phyloP scores from a whole-genome alignment of 2,888 invertebrate species.

The Dilophus febrilis region DNA sequence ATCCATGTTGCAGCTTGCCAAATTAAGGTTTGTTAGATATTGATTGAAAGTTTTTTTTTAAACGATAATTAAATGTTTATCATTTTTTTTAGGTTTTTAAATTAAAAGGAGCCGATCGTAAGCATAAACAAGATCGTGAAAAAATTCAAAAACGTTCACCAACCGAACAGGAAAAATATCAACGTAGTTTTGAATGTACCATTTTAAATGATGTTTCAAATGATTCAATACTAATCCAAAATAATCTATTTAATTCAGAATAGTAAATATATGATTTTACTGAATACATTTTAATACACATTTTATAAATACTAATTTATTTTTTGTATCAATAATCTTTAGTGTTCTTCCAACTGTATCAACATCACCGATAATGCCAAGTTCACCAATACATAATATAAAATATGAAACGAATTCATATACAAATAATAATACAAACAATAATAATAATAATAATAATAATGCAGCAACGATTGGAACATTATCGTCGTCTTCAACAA shows the following conservation, averaged over 20 bases:
- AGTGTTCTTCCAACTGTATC: conserved; percentile 22
- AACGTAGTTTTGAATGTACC: conserved; percentile 90
- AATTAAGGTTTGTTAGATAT: conserved; percentile 60
- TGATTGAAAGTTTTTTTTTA: background rate
- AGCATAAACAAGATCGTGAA: conserved; percentile 92
- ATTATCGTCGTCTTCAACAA: background rate
- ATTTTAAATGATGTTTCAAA: conserved; percentile 70
- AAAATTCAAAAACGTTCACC: conserved; percentile 75
- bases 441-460: conserved; percentile 9
- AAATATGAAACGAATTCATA: conserved; percentile 32
- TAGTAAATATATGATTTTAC: conserved; percentile 20
- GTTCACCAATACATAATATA: conserved; percentile 29
- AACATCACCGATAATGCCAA: conserved; percentile 22
- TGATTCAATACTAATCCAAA: conserved; percentile 20
- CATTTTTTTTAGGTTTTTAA: conserved; percentile 44
- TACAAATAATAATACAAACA: conserved; percentile 29
- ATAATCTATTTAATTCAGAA: conserved; percentile 27
- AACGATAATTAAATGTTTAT: conserved; percentile 1
- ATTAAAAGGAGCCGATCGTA: conserved; percentile 89
- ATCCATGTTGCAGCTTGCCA: conserved; percentile 91
- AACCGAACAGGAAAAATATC: conserved; percentile 78
- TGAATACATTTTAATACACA: background rate
- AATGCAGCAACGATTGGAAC: conserved; percentile 2
- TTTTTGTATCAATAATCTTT: conserved; percentile 9
- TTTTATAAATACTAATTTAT: conserved; percentile 5